Base-by-base conservation (phyloP, 2,797 vertebrate species). In the Lacerta viridis region DNA sequence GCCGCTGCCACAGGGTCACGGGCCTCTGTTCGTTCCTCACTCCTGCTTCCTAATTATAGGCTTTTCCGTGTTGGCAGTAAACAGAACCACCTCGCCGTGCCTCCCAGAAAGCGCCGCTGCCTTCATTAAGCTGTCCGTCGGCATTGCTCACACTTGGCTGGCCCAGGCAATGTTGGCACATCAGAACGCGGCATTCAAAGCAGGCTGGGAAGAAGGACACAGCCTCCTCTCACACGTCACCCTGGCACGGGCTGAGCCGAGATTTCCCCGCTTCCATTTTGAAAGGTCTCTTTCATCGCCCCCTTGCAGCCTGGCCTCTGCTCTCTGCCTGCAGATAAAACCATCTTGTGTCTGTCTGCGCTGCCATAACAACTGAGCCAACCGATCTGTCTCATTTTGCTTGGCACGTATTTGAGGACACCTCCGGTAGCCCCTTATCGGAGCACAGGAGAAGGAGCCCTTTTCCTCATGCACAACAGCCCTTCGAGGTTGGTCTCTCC, bases 121-220 rank as follows among this genome's bases (percentile, higher is more conserved):
- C 83, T 90, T 87, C 90, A 88, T 90, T 90, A 90, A 88, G 79
- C 86, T 90, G 90, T 90, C 90, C 2, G 78, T 25, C 85, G 90
- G 90, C 79, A 59, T 90, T 7, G 43, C 79, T 90, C 86, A 88
- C 77, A 76, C 83, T 88, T n/a, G 79, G 83, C 86, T 88, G 90
- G 83, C 39, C 78, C 29, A 13, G n/a, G 75, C 64, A 39, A 25
- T 1, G 64, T 18, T 72, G 90, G 86, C 90, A 85, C 72, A 69
- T 39, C 10, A n/a, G 71, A 81, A 41, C 15, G 18, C 72, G 11
- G 64, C 64, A 41, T 61, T 29, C n/a, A 29, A 5, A 59, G 36
- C 72, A 5, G 43, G 18, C 81, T 33, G 23, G 61, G 61, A 69
- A 23, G 61, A n/a, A 39, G 33, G 18, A 7, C 68, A 9, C 27